A percentile compares a stretch with the other conserved stretches of the same genome.
Conservation (phyloP, 1,140 invertebrate genomes). For the Conus betulinus region DNA sequence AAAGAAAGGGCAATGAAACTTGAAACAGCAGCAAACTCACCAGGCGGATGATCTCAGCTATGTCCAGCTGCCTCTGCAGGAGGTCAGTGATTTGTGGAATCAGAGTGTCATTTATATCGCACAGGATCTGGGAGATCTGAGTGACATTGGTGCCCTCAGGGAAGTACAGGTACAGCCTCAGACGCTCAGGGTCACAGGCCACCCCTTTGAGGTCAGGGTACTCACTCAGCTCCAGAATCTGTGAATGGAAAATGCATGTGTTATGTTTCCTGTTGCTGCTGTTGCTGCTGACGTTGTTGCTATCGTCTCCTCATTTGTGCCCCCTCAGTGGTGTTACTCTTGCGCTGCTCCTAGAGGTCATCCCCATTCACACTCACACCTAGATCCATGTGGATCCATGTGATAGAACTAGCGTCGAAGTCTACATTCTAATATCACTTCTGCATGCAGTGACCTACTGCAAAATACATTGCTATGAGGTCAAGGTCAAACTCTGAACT, state of each 20-base stretch:
- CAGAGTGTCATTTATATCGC: conserved; percentile 41
- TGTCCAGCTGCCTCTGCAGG: conserved; percentile 52
- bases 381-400: too few relatives aligned
- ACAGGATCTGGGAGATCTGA: conserved; percentile 48
- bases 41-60: conserved; percentile 52
- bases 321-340: too few relatives aligned
- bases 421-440: too few relatives aligned
- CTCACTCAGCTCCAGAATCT: conserved; percentile 48
- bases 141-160: conserved; percentile 40
- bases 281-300: too few relatives aligned
- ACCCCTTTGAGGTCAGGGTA: conserved; percentile 52
- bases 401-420: too few relatives aligned
- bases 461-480: too few relatives aligned
- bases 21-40: conserved; percentile 44
- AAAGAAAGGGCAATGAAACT: background rate
- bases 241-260: background rate
- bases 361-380: too few relatives aligned
- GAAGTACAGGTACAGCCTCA: conserved; percentile 55
- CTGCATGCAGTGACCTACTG: too few relatives aligned
- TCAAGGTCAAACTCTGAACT: too few relatives aligned
- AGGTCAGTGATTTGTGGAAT: conserved; percentile 50
- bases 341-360: too few relatives aligned
- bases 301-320: too few relatives aligned
- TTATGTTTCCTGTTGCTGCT: too few relatives aligned
- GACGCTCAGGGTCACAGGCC: conserved; percentile 51